These are phyloP conservation scores for Sorex araneus DNA, from an alignment of 2,113 vertebrate genomes.

Conservation along the genomic window DNA sequence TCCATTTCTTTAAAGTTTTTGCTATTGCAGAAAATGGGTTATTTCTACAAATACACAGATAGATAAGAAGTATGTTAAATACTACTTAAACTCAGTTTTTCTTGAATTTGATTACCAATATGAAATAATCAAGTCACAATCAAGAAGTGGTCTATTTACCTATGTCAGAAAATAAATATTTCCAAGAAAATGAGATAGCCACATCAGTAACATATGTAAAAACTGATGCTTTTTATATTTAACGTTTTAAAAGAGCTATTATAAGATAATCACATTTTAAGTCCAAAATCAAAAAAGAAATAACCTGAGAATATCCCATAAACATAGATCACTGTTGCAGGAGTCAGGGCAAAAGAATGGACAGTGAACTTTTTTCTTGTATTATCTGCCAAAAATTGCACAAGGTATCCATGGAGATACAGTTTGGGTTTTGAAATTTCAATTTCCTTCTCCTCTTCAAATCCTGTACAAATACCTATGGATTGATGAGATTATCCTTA, in stretches of 20 bases:
- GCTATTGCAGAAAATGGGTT: background rate
- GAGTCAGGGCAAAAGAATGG: background rate
- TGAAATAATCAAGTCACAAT: background rate
- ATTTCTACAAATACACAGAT: background rate
- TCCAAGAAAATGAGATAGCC: background rate
- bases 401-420: slow-evolving; percentile 9
- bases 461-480: slow-evolving; percentile 42
- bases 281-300: slow-evolving; percentile 49
- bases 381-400: slow-evolving; percentile 53
- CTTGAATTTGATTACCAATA: slow-evolving; percentile 10
- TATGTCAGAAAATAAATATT: slow-evolving; percentile 30
- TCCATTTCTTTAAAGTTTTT: slow-evolving; percentile 26
- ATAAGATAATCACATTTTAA: background rate
- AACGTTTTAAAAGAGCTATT: slow-evolving; percentile 19
- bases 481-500: slow-evolving; percentile 45
- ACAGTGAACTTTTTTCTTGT: slow-evolving; percentile 27
- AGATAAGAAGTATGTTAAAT: background rate
- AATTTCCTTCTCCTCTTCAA: slow-evolving; percentile 57
- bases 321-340: background rate
- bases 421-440: slow-evolving; percentile 48
- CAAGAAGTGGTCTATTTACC: background rate
- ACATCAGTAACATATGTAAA: slow-evolving; percentile 53
- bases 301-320: slow-evolving; percentile 12
- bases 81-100: slow-evolving; percentile 5
- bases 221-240: slow-evolving; percentile 44